Conservation (phyloP, 2,888 invertebrate species). For the Arrhopalites spinosus region DNA sequence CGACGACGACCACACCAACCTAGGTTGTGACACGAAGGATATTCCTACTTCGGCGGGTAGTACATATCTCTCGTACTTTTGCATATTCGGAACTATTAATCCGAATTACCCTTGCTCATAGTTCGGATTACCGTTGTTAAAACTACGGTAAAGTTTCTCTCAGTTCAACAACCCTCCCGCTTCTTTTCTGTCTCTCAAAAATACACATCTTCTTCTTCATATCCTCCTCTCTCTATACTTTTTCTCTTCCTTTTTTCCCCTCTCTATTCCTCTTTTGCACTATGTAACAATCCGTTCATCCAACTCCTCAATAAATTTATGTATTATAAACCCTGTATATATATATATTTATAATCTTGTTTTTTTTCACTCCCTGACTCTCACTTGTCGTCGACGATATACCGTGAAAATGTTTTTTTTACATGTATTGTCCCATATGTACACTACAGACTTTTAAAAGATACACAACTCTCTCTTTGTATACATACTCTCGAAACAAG, state of each 20-base stretch:
- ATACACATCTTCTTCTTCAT: not conserved
- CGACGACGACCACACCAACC: no score
- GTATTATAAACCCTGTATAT: not conserved
- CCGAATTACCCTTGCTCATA: constrained; percentile 56
- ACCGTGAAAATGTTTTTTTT: no score
- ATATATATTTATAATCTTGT: not conserved
- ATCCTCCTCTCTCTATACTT: not conserved
- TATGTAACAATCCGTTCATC: not conserved
- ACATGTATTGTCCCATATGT: no score
- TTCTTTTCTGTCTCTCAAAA: constrained; percentile 17
- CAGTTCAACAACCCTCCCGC: constrained; percentile 49
- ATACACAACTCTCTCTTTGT: no score
- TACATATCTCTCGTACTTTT: constrained; percentile 56
- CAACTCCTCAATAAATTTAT: not conserved
- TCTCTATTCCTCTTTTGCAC: constrained; percentile 10
- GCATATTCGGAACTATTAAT: constrained; percentile 56
- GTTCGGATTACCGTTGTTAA: constrained; percentile 10
- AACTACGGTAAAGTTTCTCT: constrained; percentile 49
- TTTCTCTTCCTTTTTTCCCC: not conserved
- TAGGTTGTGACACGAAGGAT: constrained; percentile 74
- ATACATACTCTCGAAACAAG: no score
- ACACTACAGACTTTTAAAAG: no score
- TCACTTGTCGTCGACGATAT: not conserved
- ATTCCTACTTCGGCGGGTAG: constrained; percentile 65
- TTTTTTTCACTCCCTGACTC: not conserved